phyloP scores from a whole-genome alignment of 1,140 invertebrate species.

The Panulirus ornatus region DNA sequence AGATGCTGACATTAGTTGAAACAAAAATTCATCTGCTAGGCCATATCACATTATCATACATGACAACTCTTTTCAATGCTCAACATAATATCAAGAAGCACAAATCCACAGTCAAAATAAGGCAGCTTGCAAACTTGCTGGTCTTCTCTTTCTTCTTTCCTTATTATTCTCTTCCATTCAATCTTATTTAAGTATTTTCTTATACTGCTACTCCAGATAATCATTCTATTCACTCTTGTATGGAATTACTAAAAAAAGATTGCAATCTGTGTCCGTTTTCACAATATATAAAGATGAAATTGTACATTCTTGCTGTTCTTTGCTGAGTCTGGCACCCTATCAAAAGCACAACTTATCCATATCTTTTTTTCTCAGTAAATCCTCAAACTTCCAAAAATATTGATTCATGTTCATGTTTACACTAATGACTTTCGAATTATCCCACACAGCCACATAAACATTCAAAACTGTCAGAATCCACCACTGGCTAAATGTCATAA shows the following conservation, averaged over 20 bases:
- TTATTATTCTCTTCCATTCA: background rate
- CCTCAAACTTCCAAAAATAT: slow-evolving; percentile 5
- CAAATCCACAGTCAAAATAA: background rate
- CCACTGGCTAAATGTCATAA: background rate
- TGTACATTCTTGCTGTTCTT: slow-evolving; percentile 21
- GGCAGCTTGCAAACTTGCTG: slow-evolving; percentile 46
- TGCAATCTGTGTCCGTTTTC: slow-evolving; percentile 19
- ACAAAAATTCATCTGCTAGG: background rate
- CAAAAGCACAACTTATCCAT: background rate
- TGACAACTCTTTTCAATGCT: background rate
- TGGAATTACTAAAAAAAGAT: slow-evolving; percentile 33
- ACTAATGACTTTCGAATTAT: slow-evolving; percentile 2
- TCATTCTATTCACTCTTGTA: slow-evolving; percentile 21
- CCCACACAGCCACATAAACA: background rate
- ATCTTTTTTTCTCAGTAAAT: slow-evolving; percentile 23
- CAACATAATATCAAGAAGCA: slow-evolving; percentile 1
- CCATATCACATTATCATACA: no score
- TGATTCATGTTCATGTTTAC: slow-evolving; percentile 16
- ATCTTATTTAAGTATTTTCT: background rate
- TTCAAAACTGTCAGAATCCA: background rate
- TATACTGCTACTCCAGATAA: background rate
- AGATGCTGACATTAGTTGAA: background rate
- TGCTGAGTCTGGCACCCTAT: background rate
- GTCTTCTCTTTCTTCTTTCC: background rate
- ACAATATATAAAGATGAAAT: slow-evolving; percentile 5